A percentile compares a stretch with the other conserved stretches of the same genome.
Evolutionary conservation across 2,888 invertebrate genomes (phyloP).

Genomic region (Xestia xanthographa): DNA sequence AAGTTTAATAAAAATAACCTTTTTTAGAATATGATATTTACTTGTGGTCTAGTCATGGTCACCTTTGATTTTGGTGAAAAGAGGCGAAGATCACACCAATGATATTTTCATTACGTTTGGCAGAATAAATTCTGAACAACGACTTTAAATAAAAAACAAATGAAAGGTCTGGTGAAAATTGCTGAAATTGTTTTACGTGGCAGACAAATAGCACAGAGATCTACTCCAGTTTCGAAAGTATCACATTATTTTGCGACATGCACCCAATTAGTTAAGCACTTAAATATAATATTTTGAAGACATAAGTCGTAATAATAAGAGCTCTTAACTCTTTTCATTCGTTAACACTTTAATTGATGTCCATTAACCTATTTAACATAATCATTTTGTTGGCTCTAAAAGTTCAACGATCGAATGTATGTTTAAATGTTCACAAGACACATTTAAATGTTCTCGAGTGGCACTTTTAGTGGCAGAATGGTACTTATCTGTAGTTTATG

Average conservation of each 20-base stretch:
- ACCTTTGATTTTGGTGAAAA: neutral
- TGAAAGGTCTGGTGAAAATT: neutral
- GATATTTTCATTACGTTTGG: neutral
- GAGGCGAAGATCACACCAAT: neutral
- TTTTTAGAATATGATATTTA: neutral
- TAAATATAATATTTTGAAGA: neutral
- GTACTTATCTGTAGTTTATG: constrained; percentile 48
- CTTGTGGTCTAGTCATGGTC: neutral
- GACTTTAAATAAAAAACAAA: neutral
- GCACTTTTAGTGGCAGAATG: constrained; percentile 53
- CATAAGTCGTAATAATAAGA: neutral
- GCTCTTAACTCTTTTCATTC: neutral
- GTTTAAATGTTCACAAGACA: constrained; percentile 20
- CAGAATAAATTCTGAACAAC: neutral
- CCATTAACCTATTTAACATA: constrained; percentile 38
- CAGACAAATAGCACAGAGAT: neutral
- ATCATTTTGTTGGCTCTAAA: constrained; percentile 24
- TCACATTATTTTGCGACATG: neutral
- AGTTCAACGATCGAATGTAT: constrained; percentile 51
- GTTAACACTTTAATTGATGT: constrained; percentile 15
- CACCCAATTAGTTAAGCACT: neutral
- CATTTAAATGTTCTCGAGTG: constrained; percentile 28
- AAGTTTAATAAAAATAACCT: too few species aligned
- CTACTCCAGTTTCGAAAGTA: neutral
- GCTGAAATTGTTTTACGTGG: neutral